Evolutionary conservation across 2,113 vertebrate genomes (phyloP).

Genomic region (Centropristis striata): DNA sequence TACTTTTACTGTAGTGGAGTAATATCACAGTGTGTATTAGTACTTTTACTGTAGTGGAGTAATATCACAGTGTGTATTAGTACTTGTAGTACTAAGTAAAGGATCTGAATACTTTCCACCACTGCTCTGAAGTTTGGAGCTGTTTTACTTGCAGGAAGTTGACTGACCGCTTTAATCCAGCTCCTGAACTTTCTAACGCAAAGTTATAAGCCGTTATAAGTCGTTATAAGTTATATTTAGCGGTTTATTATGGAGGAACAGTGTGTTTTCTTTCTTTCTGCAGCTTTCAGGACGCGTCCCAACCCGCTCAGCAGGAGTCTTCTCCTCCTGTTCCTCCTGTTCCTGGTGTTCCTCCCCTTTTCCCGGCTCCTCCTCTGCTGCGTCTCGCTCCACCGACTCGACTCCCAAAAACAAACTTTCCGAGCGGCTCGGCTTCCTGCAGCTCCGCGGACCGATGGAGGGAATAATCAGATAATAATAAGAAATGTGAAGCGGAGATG

Average conservation of each 20-base stretch:
- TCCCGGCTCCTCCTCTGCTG: constrained; percentile 73
- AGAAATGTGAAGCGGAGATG: constrained; percentile 40
- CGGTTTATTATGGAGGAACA: neutral
- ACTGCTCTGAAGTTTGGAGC: neutral
- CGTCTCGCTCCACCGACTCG: constrained; percentile 31
- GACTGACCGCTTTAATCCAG: neutral
- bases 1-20: too few species aligned
- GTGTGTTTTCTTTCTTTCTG: too few species aligned
- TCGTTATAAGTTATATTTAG: neutral
- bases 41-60: too few species aligned
- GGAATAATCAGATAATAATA: too few species aligned
- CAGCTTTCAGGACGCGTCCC: neutral
- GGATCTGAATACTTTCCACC: too few species aligned
- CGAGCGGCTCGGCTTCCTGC: constrained; percentile 38
- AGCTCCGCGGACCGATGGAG: constrained; percentile 13
- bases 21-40: too few species aligned
- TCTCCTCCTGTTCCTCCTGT: neutral
- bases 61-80: too few species aligned
- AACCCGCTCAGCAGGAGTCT: neutral
- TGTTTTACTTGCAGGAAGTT: neutral
- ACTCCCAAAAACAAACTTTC: constrained; percentile 51
- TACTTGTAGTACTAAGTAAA: too few species aligned
- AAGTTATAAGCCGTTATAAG: too few species aligned
- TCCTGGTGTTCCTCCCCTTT: constrained; percentile 60
- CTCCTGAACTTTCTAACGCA: neutral